phyloP scores from a whole-genome alignment of 2,113 vertebrate genomes.

The Ceyx melanurus region DNA sequence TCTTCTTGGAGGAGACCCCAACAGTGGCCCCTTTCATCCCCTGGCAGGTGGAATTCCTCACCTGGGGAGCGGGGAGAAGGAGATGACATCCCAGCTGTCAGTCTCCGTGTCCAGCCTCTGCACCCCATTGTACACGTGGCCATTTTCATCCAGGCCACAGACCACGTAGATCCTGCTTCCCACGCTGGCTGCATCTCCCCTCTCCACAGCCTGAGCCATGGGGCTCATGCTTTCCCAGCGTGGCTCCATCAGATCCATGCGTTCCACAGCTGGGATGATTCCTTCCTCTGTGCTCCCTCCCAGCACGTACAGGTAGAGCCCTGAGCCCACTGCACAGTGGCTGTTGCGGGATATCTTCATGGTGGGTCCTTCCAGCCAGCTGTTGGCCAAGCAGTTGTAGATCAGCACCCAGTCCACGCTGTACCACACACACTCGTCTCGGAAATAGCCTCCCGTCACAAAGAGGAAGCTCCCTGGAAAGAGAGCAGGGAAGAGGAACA shows the following conservation, averaged over 20 bases:
- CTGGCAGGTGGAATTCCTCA: slow-evolving; percentile 39
- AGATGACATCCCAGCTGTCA: slow-evolving; percentile 85
- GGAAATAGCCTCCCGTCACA: slow-evolving; percentile 87
- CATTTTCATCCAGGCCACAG: slow-evolving; percentile 89
- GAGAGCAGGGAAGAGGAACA: neutral
- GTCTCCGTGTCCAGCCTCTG: slow-evolving; percentile 77
- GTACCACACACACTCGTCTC: slow-evolving; percentile 86
- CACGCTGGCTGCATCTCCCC: slow-evolving; percentile 74
- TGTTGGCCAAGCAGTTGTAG: slow-evolving; percentile 77
- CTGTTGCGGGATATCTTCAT: slow-evolving; percentile 84
- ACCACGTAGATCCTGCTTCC: slow-evolving; percentile 80
- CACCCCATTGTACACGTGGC: slow-evolving; percentile 84
- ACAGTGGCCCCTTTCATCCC: neutral
- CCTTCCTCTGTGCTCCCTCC: slow-evolving; percentile 86
- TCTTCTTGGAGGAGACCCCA: neutral
- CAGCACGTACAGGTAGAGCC: slow-evolving; percentile 78
- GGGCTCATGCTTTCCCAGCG: slow-evolving; percentile 80
- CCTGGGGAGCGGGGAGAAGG: slow-evolving; percentile 85
- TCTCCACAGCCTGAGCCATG: slow-evolving; percentile 84
- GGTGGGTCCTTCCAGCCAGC: slow-evolving; percentile 84
- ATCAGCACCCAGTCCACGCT: slow-evolving; percentile 87
- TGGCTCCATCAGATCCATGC: slow-evolving; percentile 70
- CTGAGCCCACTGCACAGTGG: slow-evolving; percentile 82
- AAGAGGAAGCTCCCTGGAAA: slow-evolving; percentile 74
- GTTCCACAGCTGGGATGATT: slow-evolving; percentile 80